A percentile compares a stretch with the other conserved stretches of the same genome.
Evolutionary conservation across 2,113 vertebrate species (phyloP).

Genomic region (Anthoscopus minutus): DNA sequence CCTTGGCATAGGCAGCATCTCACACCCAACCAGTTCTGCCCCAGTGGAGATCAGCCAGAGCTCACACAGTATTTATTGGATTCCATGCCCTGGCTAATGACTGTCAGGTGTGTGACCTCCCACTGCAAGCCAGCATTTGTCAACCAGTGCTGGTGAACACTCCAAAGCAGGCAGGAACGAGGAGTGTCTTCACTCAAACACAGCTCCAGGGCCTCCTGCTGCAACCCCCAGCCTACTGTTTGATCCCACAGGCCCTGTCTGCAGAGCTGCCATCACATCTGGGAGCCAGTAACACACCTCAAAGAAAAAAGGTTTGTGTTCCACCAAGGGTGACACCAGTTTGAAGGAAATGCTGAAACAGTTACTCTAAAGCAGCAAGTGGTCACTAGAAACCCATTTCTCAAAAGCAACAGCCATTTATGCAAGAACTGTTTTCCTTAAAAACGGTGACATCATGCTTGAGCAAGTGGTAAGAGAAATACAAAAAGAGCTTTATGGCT

Average conservation of each 20-base stretch:
- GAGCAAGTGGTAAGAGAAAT: constrained; percentile 31
- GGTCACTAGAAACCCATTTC: not conserved
- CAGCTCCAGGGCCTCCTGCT: not conserved
- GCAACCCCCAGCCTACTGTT: not conserved
- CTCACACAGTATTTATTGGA: not conserved
- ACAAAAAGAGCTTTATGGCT: constrained; percentile 57
- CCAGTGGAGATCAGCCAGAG: not conserved
- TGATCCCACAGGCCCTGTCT: not conserved
- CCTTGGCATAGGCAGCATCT: not conserved
- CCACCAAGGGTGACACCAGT: not conserved
- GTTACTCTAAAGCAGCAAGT: not conserved
- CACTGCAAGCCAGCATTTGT: not conserved
- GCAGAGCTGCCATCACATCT: not conserved
- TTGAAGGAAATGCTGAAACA: not conserved
- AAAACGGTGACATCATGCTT: constrained; percentile 44
- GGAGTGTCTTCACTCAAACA: not conserved
- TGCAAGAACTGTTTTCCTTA: not conserved
- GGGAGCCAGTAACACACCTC: not conserved
- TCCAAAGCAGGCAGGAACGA: not conserved
- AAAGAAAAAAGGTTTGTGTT: not conserved
- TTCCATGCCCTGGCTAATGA: not conserved
- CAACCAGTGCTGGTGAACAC: not conserved
- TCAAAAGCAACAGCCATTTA: not conserved
- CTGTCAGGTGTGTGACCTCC: not conserved
- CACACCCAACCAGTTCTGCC: not conserved